A percentile compares a stretch with the other conserved stretches of the same genome.
Conservation (phyloP, 2,888 invertebrate genomes). For the Macrosiphum euphorbiae region DNA sequence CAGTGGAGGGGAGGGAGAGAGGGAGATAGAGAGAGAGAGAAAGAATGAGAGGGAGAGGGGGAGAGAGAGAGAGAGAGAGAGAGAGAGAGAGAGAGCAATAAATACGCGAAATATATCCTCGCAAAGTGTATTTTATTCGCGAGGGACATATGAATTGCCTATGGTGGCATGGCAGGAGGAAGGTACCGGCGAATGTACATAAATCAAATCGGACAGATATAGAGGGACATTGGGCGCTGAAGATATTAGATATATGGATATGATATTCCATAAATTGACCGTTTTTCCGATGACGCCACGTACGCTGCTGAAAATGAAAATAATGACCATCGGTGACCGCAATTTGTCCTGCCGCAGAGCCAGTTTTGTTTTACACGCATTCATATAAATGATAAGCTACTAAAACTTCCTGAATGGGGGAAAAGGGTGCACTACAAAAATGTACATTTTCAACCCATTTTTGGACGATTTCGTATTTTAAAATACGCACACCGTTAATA, state of each 20-base stretch:
- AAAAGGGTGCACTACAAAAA: conserved; percentile 35
- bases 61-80: neutral
- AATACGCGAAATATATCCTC: conserved; percentile 61
- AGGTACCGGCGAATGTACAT: conserved; percentile 14
- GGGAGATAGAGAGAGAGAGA: neutral
- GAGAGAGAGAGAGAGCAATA: conserved; percentile 32
- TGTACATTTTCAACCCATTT: neutral
- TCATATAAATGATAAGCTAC: conserved; percentile 52
- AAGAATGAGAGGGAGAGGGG: neutral
- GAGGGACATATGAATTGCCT: conserved; percentile 57
- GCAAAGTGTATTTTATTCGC: conserved; percentile 60
- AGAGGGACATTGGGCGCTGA: conserved; percentile 46
- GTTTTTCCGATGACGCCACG: conserved; percentile 62
- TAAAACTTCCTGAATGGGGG: neutral
- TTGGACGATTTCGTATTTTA: neutral
- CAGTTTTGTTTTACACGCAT: conserved; percentile 55
- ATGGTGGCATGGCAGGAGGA: neutral
- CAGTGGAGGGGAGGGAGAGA: neutral
- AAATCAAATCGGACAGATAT: conserved; percentile 59
- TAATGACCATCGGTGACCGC: conserved; percentile 63
- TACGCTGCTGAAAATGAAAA: conserved; percentile 60
- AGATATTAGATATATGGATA: conserved; percentile 63
- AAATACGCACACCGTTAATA: neutral
- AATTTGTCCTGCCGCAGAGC: conserved; percentile 55
- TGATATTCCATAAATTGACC: conserved; percentile 63